Conservation (phyloP, 2,797 vertebrate genomes). For the Phataginus tetradactyla region DNA sequence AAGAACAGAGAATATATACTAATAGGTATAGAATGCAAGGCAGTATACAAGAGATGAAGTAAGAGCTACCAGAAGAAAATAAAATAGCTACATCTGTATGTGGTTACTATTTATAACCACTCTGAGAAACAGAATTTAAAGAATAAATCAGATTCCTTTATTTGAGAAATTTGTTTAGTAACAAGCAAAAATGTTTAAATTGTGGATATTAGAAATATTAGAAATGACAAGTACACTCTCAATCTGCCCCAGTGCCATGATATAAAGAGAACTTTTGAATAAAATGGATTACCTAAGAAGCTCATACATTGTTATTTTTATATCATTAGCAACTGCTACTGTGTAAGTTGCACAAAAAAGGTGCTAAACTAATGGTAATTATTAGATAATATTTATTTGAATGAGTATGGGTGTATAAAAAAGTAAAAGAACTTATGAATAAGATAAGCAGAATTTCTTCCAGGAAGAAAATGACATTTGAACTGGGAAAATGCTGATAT, state of each 20-base stretch:
- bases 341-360: not conserved
- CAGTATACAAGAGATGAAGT: not conserved
- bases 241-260: not conserved
- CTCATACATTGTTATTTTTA: not conserved
- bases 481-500: not conserved
- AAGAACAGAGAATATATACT: not conserved
- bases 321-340: not conserved
- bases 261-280: not conserved
- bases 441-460: not conserved
- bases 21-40: not conserved
- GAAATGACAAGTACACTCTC: not conserved
- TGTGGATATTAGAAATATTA: not conserved
- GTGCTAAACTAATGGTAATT: not conserved
- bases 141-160: not conserved
- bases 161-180: not conserved
- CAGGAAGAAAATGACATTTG: not conserved
- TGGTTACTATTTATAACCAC: not conserved
- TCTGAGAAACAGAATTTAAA: not conserved
- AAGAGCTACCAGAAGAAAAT: not conserved
- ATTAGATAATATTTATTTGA: not conserved
- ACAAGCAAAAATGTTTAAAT: not conserved
- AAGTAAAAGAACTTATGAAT: not conserved
- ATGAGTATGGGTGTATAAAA: not conserved
- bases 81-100: not conserved
- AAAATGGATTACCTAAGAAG: not conserved